phyloP scores from a whole-genome alignment of 2,888 invertebrate genomes.

The Diachrysia chrysitis region DNA sequence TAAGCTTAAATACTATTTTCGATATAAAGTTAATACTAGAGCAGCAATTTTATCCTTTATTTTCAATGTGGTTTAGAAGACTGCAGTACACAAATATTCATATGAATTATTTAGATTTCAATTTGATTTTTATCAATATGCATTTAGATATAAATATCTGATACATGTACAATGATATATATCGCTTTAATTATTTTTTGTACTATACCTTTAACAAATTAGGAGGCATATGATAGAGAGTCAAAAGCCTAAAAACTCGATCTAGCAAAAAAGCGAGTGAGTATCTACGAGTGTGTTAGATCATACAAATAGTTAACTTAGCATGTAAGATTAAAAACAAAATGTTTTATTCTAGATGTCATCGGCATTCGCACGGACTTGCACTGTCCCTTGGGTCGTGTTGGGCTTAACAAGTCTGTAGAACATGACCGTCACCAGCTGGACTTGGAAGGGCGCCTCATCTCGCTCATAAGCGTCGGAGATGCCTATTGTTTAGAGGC shows the following conservation, averaged over 20 bases:
- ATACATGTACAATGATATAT: neutral
- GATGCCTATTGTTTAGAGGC: constrained; percentile 81
- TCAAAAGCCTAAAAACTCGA: too few relatives aligned
- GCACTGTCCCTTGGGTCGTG: constrained; percentile 70
- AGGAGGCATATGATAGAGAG: too few relatives aligned
- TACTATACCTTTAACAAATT: too few relatives aligned
- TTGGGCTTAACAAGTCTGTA: constrained; percentile 70
- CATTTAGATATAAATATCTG: too few relatives aligned
- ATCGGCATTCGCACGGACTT: constrained; percentile 74
- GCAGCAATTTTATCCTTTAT: neutral
- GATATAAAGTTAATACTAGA: constrained; percentile 2
- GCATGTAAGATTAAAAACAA: neutral
- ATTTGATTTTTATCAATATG: too few relatives aligned
- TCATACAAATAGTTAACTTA: too few relatives aligned
- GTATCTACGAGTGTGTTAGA: neutral
- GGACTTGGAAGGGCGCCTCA: constrained; percentile 67
- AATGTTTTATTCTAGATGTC: constrained; percentile 67
- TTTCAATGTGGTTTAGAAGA: too few relatives aligned
- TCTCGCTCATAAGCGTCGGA: constrained; percentile 62
- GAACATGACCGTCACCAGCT: constrained; percentile 70
- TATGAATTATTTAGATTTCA: neutral
- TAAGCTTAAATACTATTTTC: constrained; percentile 52
- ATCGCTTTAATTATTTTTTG: too few relatives aligned
- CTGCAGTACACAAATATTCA: too few relatives aligned
- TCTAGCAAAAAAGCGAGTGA: too few relatives aligned